Evolutionary conservation across 2,113 vertebrate species (phyloP), one percentile per base, ranked within the genome.

Genomic region (Pseudopipra pipra): DNA sequence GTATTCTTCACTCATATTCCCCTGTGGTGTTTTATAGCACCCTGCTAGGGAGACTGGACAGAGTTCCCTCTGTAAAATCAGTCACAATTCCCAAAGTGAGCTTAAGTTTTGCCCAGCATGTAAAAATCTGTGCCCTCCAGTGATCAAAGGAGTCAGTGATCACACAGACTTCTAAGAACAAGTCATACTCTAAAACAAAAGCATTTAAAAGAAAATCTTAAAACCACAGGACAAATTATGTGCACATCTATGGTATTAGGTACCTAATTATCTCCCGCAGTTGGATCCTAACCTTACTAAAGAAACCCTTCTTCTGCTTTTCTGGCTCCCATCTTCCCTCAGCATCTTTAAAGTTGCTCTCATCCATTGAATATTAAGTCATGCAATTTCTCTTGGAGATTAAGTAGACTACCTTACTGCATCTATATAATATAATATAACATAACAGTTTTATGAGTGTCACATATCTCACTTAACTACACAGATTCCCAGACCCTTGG

Each of bases 191-290:
- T 90, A 77, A 92, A 92, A 55, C 63, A 96, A 95, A 95, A 84
- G 24, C 21, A 51, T 90, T 92, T 88, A 47, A 93, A 88, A 86
- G 70, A 59, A 86, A 84, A 81, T 78, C 68, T 70, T 33, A 84
- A 95, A 93, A 81, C 90, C 79, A 84, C 90, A 90, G 95, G 72
- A 67, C n/a, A 92, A 95, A 89, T 92, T 83, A 84, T 92, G 77
- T 47, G 75, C 47, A 71, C 86, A 74, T 85, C 91, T 92, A 72
- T 47, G 35, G 52, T 63, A 93, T 92, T 84, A 95, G 68, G 59
- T 43, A 94, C 33, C 16, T 81, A 96, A 97, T 96, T 96, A 95
- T 93, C 92, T 89, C 55, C 77, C 83, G 2, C 94, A 92, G 92
- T 76, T 88, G 76, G 85, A 86, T 92, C 33, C 43, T 90, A 93